Evolutionary conservation across 1,140 invertebrate species (phyloP), one percentile per base, ranked within the genome.

Genomic region (Eulimnadia texana): DNA sequence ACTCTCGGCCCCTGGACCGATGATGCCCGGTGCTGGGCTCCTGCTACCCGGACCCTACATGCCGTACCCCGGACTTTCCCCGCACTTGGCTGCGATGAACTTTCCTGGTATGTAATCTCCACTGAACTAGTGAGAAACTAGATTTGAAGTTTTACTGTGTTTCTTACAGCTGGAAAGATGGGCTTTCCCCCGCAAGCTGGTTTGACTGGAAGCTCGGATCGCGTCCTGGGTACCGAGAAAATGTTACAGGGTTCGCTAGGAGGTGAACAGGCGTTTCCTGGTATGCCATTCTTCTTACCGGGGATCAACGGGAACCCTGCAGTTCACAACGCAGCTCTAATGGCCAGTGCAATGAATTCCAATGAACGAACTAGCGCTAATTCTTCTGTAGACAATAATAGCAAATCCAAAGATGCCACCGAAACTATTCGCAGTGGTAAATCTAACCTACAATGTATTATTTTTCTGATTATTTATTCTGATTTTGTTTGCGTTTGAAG

Each of bases 21-120:
- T 57, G 55, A 33, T 57, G 55, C 55, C 27, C 47, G 58, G 58
- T 3, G 27, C 50, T 19, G 60, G 60, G 29, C 20, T 61, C 20
- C 60, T 80, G 23, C 73, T 82, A 68, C 75, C 79, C 0, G 71
- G 80, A 61, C 76, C 78, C 63, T 81, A 80, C 65, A 69, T 81
- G 52, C 77, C 80, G 9, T 82, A 82, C 53, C 76, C 76, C 6
- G 77, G 79, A 23, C 68, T 82, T 33, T 79, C 80, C 13, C 77
- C 80, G 2, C 80, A 79, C 63, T 72, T 73, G 62, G 66, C 67
- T 61, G 69, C 76, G 64, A 51, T 76, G 66, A 69, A 71, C 61
- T 63, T 71, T 68, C 61, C 71, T 67, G 62, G 60, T 61, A 54
- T 27, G 2, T 47, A 19, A 29, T 27, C 23, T 19, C 0, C 16